A percentile compares a stretch with the other conserved stretches of the same genome.
These are phyloP conservation scores for Drosophila mulleri DNA, from an alignment of 2,888 invertebrate genomes.

Conservation along the genomic window DNA sequence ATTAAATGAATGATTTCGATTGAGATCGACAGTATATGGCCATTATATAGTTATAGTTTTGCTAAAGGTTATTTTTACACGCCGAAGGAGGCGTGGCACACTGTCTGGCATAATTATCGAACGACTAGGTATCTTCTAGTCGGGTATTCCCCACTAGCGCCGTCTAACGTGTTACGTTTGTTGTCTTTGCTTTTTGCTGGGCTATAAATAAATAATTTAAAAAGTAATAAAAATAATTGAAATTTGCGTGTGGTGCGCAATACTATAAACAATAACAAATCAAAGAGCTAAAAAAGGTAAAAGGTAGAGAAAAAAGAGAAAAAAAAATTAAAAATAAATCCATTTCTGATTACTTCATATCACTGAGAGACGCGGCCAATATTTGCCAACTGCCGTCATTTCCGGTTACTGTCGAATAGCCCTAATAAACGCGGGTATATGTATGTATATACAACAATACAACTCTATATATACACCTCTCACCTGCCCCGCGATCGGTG, in stretches of 20 bases:
- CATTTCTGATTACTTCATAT: conserved; percentile 47
- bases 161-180: neutral
- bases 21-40: neutral
- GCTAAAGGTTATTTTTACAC: no score
- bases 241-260: conserved; percentile 47
- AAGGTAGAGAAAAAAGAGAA: neutral
- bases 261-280: conserved; percentile 38
- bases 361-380: conserved; percentile 31
- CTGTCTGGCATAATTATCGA: no score
- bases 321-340: conserved; percentile 12
- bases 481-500: conserved; percentile 9
- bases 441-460: neutral
- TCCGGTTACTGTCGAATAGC: conserved; percentile 34
- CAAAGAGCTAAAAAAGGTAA: conserved; percentile 16
- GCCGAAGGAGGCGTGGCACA: no score
- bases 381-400: conserved; percentile 51
- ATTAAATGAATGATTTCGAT: conserved; percentile 34
- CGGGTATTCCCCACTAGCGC: neutral
- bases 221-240: conserved; percentile 51
- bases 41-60: neutral
- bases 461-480: neutral
- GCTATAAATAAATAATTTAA: conserved; percentile 38
- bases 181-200: conserved; percentile 3
- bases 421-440: conserved; percentile 1
- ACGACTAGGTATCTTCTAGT: neutral